Conservation (phyloP, 2,113 vertebrate genomes). For the Carollia perspicillata region DNA sequence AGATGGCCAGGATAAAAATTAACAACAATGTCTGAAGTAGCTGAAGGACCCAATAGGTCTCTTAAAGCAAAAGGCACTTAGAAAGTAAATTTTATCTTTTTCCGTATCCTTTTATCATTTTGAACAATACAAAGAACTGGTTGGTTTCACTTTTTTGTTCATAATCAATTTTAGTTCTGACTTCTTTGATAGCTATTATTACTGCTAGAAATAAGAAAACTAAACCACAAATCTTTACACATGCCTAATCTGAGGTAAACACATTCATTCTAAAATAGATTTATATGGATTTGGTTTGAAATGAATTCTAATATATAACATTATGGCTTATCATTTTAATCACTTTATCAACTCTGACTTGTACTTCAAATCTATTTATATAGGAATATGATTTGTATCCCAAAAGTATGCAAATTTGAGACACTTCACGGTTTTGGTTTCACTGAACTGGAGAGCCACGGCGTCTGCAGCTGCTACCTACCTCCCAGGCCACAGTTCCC, state of each 20-base stretch:
- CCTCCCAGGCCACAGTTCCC: conserved; percentile 35
- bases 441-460: conserved; percentile 54
- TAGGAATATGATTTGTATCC: neutral
- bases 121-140: neutral
- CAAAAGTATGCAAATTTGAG: neutral
- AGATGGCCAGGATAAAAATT: conserved; percentile 25
- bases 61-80: conserved; percentile 11
- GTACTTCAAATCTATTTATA: neutral
- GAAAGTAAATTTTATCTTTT: conserved; percentile 32
- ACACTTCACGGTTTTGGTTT: neutral
- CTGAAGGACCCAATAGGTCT: neutral
- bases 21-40: neutral
- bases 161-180: conserved; percentile 27
- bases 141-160: conserved; percentile 33
- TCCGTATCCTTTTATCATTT: neutral
- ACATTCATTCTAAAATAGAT: conserved; percentile 26
- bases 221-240: conserved; percentile 42
- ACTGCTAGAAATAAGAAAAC: neutral
- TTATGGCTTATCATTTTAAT: conserved; percentile 30
- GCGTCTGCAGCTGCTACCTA: conserved; percentile 62
- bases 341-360: conserved; percentile 27
- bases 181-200: conserved; percentile 29
- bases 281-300: neutral
- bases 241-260: conserved; percentile 31
- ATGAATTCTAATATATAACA: neutral